Conservation (phyloP, 2,888 invertebrate species). For the Branchipolynoe longqiensis region DNA sequence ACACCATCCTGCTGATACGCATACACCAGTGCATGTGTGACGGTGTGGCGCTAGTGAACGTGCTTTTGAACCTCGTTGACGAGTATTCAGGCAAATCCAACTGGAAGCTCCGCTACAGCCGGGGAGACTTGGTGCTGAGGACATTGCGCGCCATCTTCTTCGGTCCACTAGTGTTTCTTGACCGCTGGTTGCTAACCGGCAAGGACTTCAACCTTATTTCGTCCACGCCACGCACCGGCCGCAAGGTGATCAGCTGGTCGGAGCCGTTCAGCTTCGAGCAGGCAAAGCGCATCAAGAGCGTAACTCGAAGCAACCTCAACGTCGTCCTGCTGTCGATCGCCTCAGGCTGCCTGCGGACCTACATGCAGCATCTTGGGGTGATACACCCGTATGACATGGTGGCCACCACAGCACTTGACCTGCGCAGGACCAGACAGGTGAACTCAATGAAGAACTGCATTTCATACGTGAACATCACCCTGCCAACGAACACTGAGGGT, state of each 20-base stretch:
- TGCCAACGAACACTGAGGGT: conserved; percentile 85
- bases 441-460: conserved; percentile 70
- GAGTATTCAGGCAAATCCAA: conserved; percentile 73
- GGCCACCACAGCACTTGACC: conserved; percentile 79
- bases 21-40: conserved; percentile 84
- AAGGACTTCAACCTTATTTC: conserved; percentile 83
- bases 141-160: conserved; percentile 83
- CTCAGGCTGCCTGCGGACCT: conserved; percentile 83
- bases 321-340: conserved; percentile 84
- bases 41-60: conserved; percentile 83
- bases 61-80: conserved; percentile 80
- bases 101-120: conserved; percentile 82
- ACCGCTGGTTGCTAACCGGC: conserved; percentile 82
- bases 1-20: conserved; percentile 83
- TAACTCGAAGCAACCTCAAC: conserved; percentile 84
- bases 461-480: conserved; percentile 75
- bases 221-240: conserved; percentile 76
- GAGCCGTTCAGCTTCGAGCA: conserved; percentile 82
- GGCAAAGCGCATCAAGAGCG: conserved; percentile 83
- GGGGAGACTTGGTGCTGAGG: conserved; percentile 81
- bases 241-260: conserved; percentile 82
- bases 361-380: conserved; percentile 83
- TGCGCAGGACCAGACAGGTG: conserved; percentile 68
- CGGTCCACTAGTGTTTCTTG: conserved; percentile 83
- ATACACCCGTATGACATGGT: conserved; percentile 83